Evolutionary conservation across 2,113 vertebrate species (phyloP), one percentile per base, ranked within the genome.

Genomic region (Percopsis transmontana): DNA sequence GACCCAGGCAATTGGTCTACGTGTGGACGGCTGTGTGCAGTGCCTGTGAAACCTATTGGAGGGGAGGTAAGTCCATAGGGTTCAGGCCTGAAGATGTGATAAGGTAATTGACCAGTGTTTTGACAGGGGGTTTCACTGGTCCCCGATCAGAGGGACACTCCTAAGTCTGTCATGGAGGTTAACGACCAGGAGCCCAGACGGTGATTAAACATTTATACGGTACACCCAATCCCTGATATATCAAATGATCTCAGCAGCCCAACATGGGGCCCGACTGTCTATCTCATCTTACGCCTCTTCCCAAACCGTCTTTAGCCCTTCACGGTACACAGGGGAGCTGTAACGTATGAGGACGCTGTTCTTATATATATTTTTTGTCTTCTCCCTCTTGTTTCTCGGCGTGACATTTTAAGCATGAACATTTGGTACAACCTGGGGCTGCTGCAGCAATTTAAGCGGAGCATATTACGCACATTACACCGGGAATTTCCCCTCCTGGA

Each of bases 141-240:
- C 59, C 58, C 68, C 44, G 59, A 68, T 45, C 21, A 27, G 20
- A 41, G 48, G 39, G 10, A 9, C 20, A 12, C 20, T 68, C 72
- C 68, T 54, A 33, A 73, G 72, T 71, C 57, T 80, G 76, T 73
- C 72, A 82, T 81, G 67, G 57, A 83, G 81, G 87, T 89, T 89
- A 88, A 90, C 65, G 51, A 81, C 74, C 78, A 74, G 60, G 66
- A 79, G 82, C 61, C 82, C 83, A 88, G 84, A 88, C 79, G 78
- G 79, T 85, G 78, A 91, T 88, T 86, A 86, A 87, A 88, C 78
- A 81, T 89, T 88, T 90, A 89, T 82, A 84, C 42, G 23, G 70
- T 85, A 84, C 70, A 86, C 75, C 74, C 72, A 74, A 82, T 58
- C 81, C 68, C 70, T 74, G 82, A 81, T 73, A 82, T 86, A 85